Evolutionary conservation across 2,113 vertebrate genomes (phyloP), one percentile per base, ranked within the genome.

Genomic region (Macrotis lagotis): DNA sequence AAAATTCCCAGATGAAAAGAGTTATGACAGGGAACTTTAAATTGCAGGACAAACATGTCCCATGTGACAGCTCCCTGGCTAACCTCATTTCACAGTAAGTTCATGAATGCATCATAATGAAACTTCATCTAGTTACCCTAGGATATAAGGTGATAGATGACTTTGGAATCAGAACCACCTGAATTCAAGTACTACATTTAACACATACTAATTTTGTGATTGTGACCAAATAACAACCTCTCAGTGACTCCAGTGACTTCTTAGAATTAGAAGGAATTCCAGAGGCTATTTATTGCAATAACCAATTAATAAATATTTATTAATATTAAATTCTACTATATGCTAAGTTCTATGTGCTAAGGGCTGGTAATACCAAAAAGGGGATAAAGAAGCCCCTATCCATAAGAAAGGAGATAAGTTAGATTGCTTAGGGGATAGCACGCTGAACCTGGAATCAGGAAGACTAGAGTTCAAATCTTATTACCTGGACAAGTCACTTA

Each of bases 1-100:
- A 93, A 97, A 93, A 93, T 92, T 90, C 91, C 91, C 91, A 59
- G 48, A 93, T 90, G 94, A 95, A 96, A 96, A 83, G 74, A 95
- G 51, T 93, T 53, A 9, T 28, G 89, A 26, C 88, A 51, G 59
- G n/a, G 88, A 37, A 90, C n/a, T 50, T 55, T 51, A 50, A 51
- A 93, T 91, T 0, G 12, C 59, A 83, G 37, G n/a, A 74, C 37
- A 83, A 19, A 7, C n/a, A 44, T 44, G 44, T 83, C 19, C 66
- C n/a, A 44, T 44, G 66, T 83, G 66, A 24, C n/a, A 83, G 44
- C 19, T 83, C n/a, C n/a, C 12, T 83, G 66, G 66, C n/a, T 44
- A 44, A 44, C 37, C 44, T 19, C 7, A 83, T 83, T 83, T 83
- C 19, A 44, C 37, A 83, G 8, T 83, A 44, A 83, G 4, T 24